phyloP scores from a whole-genome alignment of 1,140 invertebrate genomes.

The Pogonomyrmex barbatus region DNA sequence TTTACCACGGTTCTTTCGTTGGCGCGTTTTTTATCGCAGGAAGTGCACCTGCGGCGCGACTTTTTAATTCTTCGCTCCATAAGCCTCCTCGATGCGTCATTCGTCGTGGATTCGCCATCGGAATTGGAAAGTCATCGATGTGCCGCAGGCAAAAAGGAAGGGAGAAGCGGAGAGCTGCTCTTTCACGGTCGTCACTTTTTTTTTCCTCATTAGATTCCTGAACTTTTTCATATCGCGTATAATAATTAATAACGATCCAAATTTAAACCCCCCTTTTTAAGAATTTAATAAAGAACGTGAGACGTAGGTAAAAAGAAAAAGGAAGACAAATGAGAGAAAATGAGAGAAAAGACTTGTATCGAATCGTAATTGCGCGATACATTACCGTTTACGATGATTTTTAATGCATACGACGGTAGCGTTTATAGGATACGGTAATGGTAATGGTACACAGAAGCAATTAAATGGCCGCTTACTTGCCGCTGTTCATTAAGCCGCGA shows the following conservation, averaged over 20 bases:
- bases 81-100: conserved; percentile 24
- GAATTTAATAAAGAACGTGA: neutral
- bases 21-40: conserved; percentile 52
- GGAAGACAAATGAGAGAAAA: neutral
- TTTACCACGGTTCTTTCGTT: conserved; percentile 41
- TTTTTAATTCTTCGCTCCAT: conserved; percentile 48
- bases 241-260: conserved; percentile 13
- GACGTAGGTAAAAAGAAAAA: neutral
- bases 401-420: conserved; percentile 26
- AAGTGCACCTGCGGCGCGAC: conserved; percentile 50
- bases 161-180: conserved; percentile 16
- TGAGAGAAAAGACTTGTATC: neutral
- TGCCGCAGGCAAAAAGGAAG: neutral
- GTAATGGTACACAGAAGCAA: conserved; percentile 42
- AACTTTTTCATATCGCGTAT: neutral
- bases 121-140: conserved; percentile 53
- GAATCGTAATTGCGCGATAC: conserved; percentile 39
- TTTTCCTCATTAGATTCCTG: conserved; percentile 5
- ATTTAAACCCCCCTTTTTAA: neutral
- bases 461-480: conserved; percentile 27
- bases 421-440: conserved; percentile 29
- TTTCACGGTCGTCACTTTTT: conserved; percentile 11
- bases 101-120: neutral
- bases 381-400: conserved; percentile 33
- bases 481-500: conserved; percentile 34